Conservation (phyloP, 2,113 vertebrate genomes). For the Gavia stellata region DNA sequence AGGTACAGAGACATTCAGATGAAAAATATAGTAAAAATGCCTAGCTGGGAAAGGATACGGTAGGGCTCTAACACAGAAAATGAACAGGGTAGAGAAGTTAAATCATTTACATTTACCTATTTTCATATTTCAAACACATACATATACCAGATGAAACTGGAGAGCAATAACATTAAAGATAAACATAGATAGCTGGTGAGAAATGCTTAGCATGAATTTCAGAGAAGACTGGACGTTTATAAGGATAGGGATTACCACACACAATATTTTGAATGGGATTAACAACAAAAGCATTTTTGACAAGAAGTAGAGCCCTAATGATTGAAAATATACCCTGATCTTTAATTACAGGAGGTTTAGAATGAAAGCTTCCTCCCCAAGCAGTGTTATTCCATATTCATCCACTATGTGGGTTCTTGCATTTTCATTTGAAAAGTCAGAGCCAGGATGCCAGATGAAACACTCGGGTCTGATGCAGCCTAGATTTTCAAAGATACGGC, state of each 20-base stretch:
- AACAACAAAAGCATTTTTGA: background rate
- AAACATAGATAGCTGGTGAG: background rate
- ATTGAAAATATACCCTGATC: background rate
- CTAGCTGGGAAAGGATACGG: background rate
- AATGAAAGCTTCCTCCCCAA: background rate
- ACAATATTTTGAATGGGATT: background rate
- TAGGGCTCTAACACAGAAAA: background rate
- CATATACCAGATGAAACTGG: background rate
- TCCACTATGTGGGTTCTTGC: slow-evolving; percentile 58
- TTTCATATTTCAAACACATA: background rate
- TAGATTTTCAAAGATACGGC: background rate
- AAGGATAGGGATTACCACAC: background rate
- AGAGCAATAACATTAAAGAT: background rate
- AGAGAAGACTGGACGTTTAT: background rate
- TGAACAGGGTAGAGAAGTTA: background rate
- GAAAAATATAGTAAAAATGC: background rate
- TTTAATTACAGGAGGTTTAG: background rate
- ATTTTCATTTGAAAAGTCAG: slow-evolving; percentile 23
- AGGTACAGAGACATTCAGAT: background rate
- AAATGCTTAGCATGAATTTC: background rate
- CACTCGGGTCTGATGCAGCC: background rate
- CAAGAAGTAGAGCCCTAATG: background rate
- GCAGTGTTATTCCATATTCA: slow-evolving; percentile 13
- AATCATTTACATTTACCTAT: background rate
- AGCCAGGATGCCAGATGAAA: background rate